Evolutionary conservation across 2,888 invertebrate species (phyloP).

Genomic region (Meteorus cinctellus): DNA sequence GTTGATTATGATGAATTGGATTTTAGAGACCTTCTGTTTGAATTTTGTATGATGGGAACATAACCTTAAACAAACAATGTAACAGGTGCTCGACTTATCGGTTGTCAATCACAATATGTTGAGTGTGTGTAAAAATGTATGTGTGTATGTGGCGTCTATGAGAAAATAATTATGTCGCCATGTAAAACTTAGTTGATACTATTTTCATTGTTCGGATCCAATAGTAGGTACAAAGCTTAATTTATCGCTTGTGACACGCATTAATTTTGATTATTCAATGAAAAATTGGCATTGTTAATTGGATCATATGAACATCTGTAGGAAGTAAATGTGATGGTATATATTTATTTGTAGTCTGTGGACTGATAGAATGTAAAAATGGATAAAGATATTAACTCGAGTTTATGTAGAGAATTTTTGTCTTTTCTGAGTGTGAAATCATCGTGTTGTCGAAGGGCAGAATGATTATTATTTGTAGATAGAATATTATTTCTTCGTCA

Average conservation of each 20-base stretch:
- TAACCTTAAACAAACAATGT: conserved; percentile 51
- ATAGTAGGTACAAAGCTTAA: background rate
- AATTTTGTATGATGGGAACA: conserved; percentile 37
- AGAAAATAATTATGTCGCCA: background rate
- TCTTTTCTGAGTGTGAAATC: too few species aligned
- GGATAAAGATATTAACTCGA: too few species aligned
- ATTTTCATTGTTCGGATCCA: background rate
- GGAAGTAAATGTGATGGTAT: too few species aligned
- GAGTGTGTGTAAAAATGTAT: background rate
- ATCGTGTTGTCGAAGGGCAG: too few species aligned
- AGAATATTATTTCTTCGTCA: too few species aligned
- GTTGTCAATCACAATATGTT: conserved; percentile 10
- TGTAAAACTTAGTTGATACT: background rate
- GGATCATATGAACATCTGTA: too few species aligned
- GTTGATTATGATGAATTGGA: background rate
- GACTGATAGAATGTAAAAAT: too few species aligned
- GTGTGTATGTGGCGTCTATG: conserved; percentile 11
- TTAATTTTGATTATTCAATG: background rate
- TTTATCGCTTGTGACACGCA: background rate
- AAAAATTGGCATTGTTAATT: background rate
- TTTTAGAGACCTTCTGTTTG: background rate
- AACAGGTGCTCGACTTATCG: conserved; percentile 47
- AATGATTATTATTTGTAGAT: too few species aligned
- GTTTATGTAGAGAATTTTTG: too few species aligned
- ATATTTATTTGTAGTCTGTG: too few species aligned